These are phyloP conservation scores for Myotis daubentonii DNA, from an alignment of 2,797 vertebrate species.

Conservation along the genomic window DNA sequence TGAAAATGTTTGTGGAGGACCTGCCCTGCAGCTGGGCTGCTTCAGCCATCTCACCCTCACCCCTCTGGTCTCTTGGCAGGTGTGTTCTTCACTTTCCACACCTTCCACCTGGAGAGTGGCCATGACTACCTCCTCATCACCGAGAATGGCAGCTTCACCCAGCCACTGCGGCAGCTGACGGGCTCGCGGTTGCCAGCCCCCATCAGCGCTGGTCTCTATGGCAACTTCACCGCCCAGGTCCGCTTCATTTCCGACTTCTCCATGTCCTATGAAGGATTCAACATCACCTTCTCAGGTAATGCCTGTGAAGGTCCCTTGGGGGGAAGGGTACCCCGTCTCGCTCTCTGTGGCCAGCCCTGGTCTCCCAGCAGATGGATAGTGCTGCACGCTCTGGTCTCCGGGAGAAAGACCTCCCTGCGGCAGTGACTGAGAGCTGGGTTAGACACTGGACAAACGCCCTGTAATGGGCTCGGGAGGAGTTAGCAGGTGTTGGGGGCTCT, in stretches of 20 bases:
- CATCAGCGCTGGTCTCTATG: conserved; percentile 95
- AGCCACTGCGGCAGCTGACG: conserved; percentile 94
- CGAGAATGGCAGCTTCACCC: conserved; percentile 95
- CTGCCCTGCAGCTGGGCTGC: rapidly evolving
- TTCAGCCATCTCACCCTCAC: rapidly evolving
- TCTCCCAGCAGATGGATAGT: not conserved
- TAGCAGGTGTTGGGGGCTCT: not conserved
- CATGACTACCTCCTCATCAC: conserved; percentile 97
- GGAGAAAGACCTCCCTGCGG: not conserved
- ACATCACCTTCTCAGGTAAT: conserved; percentile 98
- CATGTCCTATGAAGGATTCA: conserved; percentile 99
- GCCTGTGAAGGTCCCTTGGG: not conserved
- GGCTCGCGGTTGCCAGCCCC: conserved; percentile 94
- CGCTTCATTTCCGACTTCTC: conserved; percentile 99
- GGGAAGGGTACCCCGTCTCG: not conserved
- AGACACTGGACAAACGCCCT: not conserved
- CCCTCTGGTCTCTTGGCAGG: conserved; percentile 84
- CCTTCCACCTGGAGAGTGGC: conserved; percentile 97
- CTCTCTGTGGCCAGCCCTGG: not conserved
- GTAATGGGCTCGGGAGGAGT: not conserved
- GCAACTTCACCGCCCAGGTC: conserved; percentile 98
- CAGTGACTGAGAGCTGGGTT: not conserved
- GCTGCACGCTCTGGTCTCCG: not conserved
- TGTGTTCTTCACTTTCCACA: conserved; percentile 98
- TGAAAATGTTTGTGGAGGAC: not conserved